A percentile compares a stretch with the other conserved stretches of the same genome.
These are phyloP conservation scores for Drosophila ercepeae DNA, from an alignment of 1,140 invertebrate species.

Conservation along the genomic window DNA sequence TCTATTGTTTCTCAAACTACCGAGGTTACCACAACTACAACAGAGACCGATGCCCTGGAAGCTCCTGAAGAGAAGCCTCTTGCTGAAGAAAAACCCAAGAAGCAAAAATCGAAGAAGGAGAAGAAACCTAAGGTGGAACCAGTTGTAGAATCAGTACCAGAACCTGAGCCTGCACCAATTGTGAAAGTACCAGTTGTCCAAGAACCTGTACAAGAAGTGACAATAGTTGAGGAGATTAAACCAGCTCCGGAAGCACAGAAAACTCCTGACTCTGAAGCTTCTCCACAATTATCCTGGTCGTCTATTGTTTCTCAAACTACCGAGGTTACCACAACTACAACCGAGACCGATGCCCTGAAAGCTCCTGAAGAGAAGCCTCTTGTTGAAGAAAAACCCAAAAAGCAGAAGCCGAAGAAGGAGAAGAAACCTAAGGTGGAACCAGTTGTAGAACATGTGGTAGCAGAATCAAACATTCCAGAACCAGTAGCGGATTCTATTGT, in stretches of 20 bases:
- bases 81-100: constrained; percentile 41
- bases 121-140: constrained; percentile 16
- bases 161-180: neutral
- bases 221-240: neutral
- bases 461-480: neutral
- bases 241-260: neutral
- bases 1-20: constrained; percentile 5
- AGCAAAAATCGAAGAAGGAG: constrained; percentile 40
- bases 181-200: neutral
- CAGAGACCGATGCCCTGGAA: constrained; percentile 1
- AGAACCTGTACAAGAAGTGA: neutral
- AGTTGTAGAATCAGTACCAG: neutral
- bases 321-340: neutral
- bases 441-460: neutral
- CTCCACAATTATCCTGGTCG: neutral
- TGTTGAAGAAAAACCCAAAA: neutral
- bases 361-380: neutral
- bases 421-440: constrained; percentile 11
- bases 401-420: constrained; percentile 33
- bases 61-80: neutral
- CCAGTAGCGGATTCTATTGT: neutral
- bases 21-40: neutral
- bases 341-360: neutral
- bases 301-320: neutral
- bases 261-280: neutral